Evolutionary conservation across 2,888 invertebrate species (phyloP).

Genomic region (Athripsodes cinereus): DNA sequence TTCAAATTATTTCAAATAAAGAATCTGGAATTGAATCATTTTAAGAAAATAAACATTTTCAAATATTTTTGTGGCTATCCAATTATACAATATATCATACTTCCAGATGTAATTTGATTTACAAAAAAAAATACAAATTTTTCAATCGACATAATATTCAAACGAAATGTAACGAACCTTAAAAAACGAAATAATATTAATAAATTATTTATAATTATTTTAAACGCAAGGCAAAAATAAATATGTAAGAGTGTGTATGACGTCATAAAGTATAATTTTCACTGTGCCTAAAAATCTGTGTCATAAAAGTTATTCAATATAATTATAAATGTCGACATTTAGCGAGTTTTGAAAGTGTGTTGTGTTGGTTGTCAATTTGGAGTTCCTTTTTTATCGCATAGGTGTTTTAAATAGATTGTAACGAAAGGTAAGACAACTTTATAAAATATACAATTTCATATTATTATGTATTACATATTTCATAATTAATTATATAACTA

Average conservation of each 20-base stretch:
- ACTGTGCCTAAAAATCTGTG: background rate
- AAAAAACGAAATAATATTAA: background rate
- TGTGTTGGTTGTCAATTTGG: background rate
- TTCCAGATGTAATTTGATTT: background rate
- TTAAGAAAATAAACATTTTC: no score
- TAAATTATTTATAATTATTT: background rate
- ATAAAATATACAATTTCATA: no score
- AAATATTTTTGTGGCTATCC: background rate
- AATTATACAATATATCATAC: background rate
- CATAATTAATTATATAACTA: no score
- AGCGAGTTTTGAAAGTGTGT: background rate
- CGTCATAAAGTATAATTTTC: no score
- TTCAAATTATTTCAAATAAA: no score
- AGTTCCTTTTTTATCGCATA: background rate
- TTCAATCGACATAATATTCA: background rate
- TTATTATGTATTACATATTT: no score
- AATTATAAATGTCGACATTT: background rate
- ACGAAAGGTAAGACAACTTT: no score
- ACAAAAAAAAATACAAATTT: background rate
- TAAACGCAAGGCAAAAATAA: background rate
- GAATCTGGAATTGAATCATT: no score
- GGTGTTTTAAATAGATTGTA: no score
- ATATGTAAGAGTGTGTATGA: background rate
- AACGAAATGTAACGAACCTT: conserved; percentile 1
- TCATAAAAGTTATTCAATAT: background rate